phyloP scores from a whole-genome alignment of 1,140 invertebrate species.

The Aphis gossypii region DNA sequence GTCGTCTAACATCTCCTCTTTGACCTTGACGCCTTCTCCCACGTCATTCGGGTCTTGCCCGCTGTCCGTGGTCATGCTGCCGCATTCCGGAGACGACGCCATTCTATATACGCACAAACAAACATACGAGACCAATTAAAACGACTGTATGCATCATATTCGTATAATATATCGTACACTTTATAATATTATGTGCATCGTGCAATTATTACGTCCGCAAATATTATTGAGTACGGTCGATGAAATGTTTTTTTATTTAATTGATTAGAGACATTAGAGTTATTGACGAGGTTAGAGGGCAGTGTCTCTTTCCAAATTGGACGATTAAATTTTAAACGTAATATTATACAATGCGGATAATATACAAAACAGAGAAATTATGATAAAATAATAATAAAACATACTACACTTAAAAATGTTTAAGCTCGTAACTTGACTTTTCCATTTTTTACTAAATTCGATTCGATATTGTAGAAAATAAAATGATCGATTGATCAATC shows the following conservation, averaged over 20 bases:
- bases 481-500: fast-evolving
- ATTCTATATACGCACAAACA: constrained; percentile 14
- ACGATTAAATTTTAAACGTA: too few species aligned
- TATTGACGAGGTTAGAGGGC: not conserved
- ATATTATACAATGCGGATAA: too few species aligned
- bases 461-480: not conserved
- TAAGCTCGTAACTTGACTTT: too few species aligned
- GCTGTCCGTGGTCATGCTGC: constrained; percentile 40
- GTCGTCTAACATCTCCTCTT: constrained; percentile 38
- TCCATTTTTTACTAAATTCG: too few species aligned
- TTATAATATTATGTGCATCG: too few species aligned
- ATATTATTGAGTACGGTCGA: not conserved
- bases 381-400: too few species aligned
- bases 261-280: not conserved
- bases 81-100: constrained; percentile 51
- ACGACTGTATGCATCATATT: not conserved
- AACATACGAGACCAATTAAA: not conserved
- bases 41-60: constrained; percentile 44
- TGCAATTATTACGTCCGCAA: not conserved
- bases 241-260: not conserved
- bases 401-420: too few species aligned
- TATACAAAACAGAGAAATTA: too few species aligned
- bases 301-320: not conserved
- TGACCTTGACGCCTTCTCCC: constrained; percentile 36
- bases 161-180: too few species aligned